Evolutionary conservation across 2,113 vertebrate genomes (phyloP).

Genomic region (Xyrauchen texanus): DNA sequence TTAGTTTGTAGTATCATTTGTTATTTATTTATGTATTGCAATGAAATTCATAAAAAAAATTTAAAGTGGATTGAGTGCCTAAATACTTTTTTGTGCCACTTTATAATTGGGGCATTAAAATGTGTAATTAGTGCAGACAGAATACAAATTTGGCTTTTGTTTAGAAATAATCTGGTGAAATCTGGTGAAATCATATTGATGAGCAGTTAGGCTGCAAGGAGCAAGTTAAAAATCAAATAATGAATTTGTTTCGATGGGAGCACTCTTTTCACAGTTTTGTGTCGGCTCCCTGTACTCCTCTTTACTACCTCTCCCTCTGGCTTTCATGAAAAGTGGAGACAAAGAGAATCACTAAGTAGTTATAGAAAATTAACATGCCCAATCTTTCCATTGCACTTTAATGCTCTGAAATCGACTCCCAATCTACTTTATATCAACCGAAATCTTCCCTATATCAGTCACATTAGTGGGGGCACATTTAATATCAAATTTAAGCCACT

Average conservation of each 20-base stretch:
- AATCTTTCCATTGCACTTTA: constrained; percentile 27
- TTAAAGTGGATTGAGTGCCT: neutral
- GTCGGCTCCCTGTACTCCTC: constrained; percentile 21
- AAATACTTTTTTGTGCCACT: neutral
- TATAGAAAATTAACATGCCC: constrained; percentile 29
- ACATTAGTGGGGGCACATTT: too few relatives aligned
- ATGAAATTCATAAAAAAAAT: neutral
- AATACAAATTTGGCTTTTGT: neutral
- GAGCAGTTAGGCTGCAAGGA: neutral
- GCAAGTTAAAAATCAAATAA: constrained; percentile 18
- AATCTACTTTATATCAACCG: neutral
- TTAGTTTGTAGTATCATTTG: too few relatives aligned
- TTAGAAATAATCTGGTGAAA: constrained; percentile 8
- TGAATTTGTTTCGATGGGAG: constrained; percentile 28
- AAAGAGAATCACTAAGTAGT: constrained; percentile 32
- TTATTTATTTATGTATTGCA: neutral
- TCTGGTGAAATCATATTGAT: neutral
- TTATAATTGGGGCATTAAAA: neutral
- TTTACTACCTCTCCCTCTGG: constrained; percentile 2
- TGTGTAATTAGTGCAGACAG: neutral
- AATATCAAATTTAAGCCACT: neutral
- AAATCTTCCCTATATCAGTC: neutral
- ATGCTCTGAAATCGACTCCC: too few relatives aligned
- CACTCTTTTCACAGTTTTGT: constrained; percentile 9
- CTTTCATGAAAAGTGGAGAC: constrained; percentile 15